These are phyloP conservation scores for Pseudomyrmex cubaensis DNA, from an alignment of 1,140 invertebrate genomes.

Conservation along the genomic window DNA sequence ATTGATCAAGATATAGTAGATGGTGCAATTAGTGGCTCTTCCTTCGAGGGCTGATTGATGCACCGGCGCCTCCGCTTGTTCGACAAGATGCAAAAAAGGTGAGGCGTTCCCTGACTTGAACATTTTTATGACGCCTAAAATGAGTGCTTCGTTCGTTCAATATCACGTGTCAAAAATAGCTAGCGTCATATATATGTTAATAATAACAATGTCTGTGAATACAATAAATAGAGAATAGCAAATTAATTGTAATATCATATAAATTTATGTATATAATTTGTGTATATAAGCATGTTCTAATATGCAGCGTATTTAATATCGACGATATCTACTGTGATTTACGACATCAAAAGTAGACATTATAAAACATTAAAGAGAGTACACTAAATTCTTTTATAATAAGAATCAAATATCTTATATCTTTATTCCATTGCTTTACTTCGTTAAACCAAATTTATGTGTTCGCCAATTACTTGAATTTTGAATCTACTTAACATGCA, in stretches of 20 bases:
- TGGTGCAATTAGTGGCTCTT: conserved; percentile 73
- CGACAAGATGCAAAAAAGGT: conserved; percentile 35
- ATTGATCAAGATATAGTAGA: conserved; percentile 78
- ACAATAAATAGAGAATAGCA: no score
- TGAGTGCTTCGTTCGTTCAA: background rate
- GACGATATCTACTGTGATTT: conserved; percentile 13
- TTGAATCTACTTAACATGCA: conserved; percentile 4
- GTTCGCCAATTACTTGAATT: conserved; percentile 37
- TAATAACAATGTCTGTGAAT: no score
- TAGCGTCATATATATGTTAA: background rate
- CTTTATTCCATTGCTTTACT: no score
- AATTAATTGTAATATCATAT: background rate
- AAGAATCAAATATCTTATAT: no score
- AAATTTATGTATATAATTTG: background rate
- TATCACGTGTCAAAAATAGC: conserved; percentile 23
- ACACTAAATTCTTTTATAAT: background rate
- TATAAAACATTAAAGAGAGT: background rate
- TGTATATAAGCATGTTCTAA: conserved; percentile 10
- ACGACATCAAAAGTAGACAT: background rate
- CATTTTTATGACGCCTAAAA: conserved; percentile 28
- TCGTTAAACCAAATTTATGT: background rate
- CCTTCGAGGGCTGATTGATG: conserved; percentile 75
- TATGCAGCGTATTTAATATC: conserved; percentile 14
- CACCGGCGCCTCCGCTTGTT: conserved; percentile 67
- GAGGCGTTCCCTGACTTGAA: conserved; percentile 36